Conservation (phyloP, 1,140 invertebrate species). For the Mya arenaria region DNA sequence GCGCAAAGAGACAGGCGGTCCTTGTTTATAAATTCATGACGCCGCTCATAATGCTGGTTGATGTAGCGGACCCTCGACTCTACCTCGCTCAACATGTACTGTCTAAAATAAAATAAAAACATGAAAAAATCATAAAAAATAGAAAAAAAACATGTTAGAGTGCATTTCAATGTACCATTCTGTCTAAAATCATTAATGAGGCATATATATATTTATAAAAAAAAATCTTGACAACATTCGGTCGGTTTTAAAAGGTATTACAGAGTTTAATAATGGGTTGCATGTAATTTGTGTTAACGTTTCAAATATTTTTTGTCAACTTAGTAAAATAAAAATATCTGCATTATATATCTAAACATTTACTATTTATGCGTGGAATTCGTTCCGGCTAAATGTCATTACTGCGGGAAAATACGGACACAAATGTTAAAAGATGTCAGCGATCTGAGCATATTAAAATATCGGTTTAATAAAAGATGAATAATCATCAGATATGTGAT, state of each 20-base stretch:
- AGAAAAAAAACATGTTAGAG: neutral
- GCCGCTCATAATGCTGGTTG: constrained; percentile 3
- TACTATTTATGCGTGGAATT: too few relatives aligned
- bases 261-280: neutral
- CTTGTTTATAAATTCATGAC: neutral
- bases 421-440: neutral
- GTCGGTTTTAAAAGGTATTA: neutral
- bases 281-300: neutral
- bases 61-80: constrained; percentile 12
- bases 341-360: too few relatives aligned
- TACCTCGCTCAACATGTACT: constrained; percentile 27
- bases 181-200: neutral
- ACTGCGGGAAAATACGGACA: neutral
- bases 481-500: neutral
- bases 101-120: neutral
- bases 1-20: neutral
- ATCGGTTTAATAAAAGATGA: neutral
- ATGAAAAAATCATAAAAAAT: too few relatives aligned
- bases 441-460: neutral
- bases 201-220: neutral
- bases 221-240: neutral
- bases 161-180: neutral
- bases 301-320: too few relatives aligned
- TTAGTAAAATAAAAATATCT: too few relatives aligned
- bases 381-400: too few relatives aligned